A percentile compares a stretch with the other conserved stretches of the same genome.
These are phyloP conservation scores for Ctenopoma kingsleyae DNA, from an alignment of 2,797 vertebrate species.

Conservation along the genomic window DNA sequence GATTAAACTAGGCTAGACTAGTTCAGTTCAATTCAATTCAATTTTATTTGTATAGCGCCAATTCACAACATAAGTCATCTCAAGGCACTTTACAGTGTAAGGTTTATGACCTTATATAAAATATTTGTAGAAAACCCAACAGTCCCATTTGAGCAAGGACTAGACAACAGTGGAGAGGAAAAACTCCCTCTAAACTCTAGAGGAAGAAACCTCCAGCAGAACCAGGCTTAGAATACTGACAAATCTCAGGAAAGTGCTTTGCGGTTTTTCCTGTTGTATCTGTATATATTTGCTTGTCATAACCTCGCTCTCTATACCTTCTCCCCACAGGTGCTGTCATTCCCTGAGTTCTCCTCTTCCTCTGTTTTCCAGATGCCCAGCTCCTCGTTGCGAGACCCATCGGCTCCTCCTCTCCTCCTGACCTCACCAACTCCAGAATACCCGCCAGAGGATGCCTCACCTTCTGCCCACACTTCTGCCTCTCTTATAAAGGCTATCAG, in stretches of 20 bases:
- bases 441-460: slow-evolving; percentile 92
- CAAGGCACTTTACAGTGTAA: too few relatives aligned
- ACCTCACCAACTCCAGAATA: slow-evolving; percentile 90
- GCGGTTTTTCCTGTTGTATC: background rate
- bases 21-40: too few relatives aligned
- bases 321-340: slow-evolving; percentile 85
- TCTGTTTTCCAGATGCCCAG: slow-evolving; percentile 94
- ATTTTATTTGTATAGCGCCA: too few relatives aligned
- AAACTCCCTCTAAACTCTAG: too few relatives aligned
- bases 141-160: too few relatives aligned
- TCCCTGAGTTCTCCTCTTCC: slow-evolving; percentile 92
- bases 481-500: slow-evolving; percentile 98
- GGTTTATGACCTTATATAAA: too few relatives aligned
- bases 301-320: background rate
- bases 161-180: too few relatives aligned
- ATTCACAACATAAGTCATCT: too few relatives aligned
- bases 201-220: too few relatives aligned
- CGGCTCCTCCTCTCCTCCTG: slow-evolving; percentile 88
- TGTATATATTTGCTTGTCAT: background rate
- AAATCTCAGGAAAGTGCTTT: background rate
- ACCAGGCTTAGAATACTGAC: too few relatives aligned
- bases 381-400: slow-evolving; percentile 90
- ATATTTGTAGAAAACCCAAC: too few relatives aligned
- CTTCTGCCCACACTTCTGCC: slow-evolving; percentile 93
- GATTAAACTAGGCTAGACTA: background rate